These are phyloP conservation scores for Malacoctenus gilli DNA, from an alignment of 2,797 vertebrate genomes.

Conservation along the genomic window DNA sequence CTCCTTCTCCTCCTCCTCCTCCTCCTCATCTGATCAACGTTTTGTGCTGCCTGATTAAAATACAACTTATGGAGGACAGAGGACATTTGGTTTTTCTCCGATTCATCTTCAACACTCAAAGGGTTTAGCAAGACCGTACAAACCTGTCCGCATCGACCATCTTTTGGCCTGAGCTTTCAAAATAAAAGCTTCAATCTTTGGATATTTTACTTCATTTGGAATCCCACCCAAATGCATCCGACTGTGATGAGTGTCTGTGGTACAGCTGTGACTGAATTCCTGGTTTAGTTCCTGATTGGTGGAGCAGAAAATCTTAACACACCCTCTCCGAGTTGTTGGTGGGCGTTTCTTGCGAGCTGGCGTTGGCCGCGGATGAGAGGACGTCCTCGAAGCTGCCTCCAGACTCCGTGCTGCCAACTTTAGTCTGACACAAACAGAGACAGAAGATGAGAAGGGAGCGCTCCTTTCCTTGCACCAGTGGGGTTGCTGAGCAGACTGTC, in stretches of 20 bases:
- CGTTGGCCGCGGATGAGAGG: conserved; percentile 91
- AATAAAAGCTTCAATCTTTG: too few species aligned
- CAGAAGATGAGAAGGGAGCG: conserved; percentile 1
- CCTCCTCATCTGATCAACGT: conserved; percentile 1
- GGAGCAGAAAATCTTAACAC: conserved; percentile 75
- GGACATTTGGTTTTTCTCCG: neutral
- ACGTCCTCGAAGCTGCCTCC: conserved; percentile 95
- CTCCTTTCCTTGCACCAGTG: neutral
- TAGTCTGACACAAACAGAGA: conserved; percentile 80
- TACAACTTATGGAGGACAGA: conserved; percentile 23
- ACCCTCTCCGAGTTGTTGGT: conserved; percentile 80
- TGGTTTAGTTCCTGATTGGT: conserved; percentile 21
- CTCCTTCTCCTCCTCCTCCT: neutral
- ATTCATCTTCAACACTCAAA: neutral
- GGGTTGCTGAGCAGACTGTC: conserved; percentile 1
- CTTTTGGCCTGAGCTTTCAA: too few species aligned
- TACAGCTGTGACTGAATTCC: conserved; percentile 30
- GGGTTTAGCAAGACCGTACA: neutral
- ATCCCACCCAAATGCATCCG: conserved; percentile 3
- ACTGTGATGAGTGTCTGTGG: conserved; percentile 23
- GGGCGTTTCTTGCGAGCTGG: conserved; percentile 87
- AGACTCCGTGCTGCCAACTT: conserved; percentile 83
- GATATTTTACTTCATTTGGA: conserved; percentile 8
- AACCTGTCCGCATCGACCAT: too few species aligned
- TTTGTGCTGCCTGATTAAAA: conserved; percentile 12